These are phyloP conservation scores for Drosophila eohydei DNA, from an alignment of 2,888 invertebrate genomes.

Conservation along the genomic window DNA sequence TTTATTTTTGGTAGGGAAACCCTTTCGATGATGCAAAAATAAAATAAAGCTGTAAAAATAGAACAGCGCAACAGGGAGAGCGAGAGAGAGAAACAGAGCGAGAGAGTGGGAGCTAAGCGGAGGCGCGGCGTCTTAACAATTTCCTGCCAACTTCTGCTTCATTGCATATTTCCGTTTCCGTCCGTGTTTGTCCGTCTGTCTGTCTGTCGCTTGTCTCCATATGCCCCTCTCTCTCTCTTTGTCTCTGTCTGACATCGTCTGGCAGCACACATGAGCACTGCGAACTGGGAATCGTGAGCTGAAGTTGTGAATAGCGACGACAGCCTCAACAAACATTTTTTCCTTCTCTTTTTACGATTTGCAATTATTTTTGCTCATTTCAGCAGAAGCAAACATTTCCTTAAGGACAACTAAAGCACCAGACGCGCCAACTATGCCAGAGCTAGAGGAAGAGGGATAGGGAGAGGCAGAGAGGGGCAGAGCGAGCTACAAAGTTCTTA, in stretches of 20 bases:
- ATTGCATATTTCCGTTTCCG: conserved; percentile 79
- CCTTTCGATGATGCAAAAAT: conserved; percentile 74
- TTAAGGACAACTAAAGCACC: conserved; percentile 65
- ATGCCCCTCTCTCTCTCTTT: conserved; percentile 12
- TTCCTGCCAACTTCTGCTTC: conserved; percentile 80
- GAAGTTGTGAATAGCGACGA: conserved; percentile 41
- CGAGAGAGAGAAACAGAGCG: not conserved
- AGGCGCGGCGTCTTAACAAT: conserved; percentile 75
- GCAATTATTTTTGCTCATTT: conserved; percentile 81
- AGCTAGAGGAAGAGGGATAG: not conserved
- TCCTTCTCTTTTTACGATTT: conserved; percentile 71
- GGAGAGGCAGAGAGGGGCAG: conserved; percentile 3
- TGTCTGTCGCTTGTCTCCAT: conserved; percentile 21
- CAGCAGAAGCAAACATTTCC: conserved; percentile 78
- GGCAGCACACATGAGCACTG: conserved; percentile 45
- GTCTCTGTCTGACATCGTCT: conserved; percentile 25
- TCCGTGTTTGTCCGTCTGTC: conserved; percentile 35
- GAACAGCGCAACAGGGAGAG: conserved; percentile 17
- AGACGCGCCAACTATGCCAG: conserved; percentile 36
- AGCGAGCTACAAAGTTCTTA: conserved; percentile 12
- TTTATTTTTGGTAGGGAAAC: conserved; percentile 46
- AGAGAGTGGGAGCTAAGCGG: conserved; percentile 19
- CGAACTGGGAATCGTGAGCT: conserved; percentile 22
- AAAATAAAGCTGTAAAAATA: conserved; percentile 61
- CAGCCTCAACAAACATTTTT: conserved; percentile 43